Evolutionary conservation across 2,888 invertebrate species (phyloP).

Genomic region (Dusona sp.): DNA sequence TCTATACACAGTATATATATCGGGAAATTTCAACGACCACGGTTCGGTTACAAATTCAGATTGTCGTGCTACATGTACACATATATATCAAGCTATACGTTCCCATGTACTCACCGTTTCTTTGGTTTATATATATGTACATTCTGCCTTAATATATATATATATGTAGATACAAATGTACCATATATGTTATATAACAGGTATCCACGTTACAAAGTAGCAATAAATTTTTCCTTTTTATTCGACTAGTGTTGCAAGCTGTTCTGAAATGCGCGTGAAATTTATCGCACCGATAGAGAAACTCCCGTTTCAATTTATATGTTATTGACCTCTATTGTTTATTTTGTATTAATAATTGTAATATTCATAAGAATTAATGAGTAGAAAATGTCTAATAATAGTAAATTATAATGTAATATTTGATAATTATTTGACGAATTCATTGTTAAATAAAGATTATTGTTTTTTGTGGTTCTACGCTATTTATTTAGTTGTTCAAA

Average conservation of each 20-base stretch:
- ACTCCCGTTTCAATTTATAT: constrained; percentile 17
- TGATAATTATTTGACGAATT: background rate
- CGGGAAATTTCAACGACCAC: constrained; percentile 6
- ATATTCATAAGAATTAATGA: background rate
- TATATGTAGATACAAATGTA: background rate
- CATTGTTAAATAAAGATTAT: background rate
- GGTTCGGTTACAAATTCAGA: constrained; percentile 1
- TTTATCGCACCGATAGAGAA: constrained; percentile 33
- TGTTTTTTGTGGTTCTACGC: background rate
- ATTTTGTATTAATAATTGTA: background rate
- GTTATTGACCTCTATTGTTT: background rate
- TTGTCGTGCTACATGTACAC: constrained; percentile 3
- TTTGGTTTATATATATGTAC: background rate
- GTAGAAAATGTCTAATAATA: background rate
- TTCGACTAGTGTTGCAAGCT: constrained; percentile 41
- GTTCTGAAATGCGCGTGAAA: constrained; percentile 21
- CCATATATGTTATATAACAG: background rate
- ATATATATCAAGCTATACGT: background rate
- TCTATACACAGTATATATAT: background rate
- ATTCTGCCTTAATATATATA: background rate
- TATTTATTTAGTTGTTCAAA: no score
- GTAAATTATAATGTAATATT: background rate
- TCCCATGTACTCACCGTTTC: background rate
- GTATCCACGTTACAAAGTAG: constrained; percentile 17
- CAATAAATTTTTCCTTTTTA: constrained; percentile 41